Evolutionary conservation across 1,140 invertebrate species (phyloP), one percentile per base, ranked within the genome.

Genomic region (Drosophila lacteicornis): DNA sequence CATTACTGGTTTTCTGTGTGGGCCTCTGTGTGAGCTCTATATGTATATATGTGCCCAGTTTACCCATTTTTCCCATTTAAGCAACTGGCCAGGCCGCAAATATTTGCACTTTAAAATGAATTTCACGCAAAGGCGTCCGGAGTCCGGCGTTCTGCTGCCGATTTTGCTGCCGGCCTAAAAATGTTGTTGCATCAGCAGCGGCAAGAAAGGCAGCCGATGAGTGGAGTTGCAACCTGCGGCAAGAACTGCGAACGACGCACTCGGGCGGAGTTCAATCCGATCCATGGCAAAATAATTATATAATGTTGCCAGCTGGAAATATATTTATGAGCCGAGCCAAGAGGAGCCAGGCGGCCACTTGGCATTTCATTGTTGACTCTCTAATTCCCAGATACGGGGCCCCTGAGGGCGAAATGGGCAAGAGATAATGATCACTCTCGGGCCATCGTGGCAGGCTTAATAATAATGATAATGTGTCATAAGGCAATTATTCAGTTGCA

Each of bases 401-500:
- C 45, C 56, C 69, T 45, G 65, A 15, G 62, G 58, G 27, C 74
- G 51, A 53, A 84, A 85, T 86, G 62, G 55, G 55, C 15, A 57
- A 42, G 12, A 42, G 62, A 82, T 90, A 82, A 90, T 76, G 49
- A 63, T 76, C 38, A 40, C 60, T 50, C n/a, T 50, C 49, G 66
- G 81, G 55, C 61, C 57, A 47, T 47, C 50, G 25, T 42, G 53
- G 40, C 61, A 71, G 57, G 19, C 66, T 53, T 85, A 85, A 90
- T 88, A 84, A 90, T 90, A 90, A 90, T 90, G 85, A 90, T 90
- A 90, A 90, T 90, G 85, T 90, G 85, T 90, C 85, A 90, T 90
- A 90, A 90, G 85, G 86, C 77, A 90, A 90, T 90, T 90, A 90
- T 90, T 90, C 85, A 90, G 85, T 90, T 88, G 85, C 85, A 85